A percentile compares a stretch with the other conserved stretches of the same genome.
Evolutionary conservation across 2,888 invertebrate genomes (phyloP).

Genomic region (Frankliniella fusca): DNA sequence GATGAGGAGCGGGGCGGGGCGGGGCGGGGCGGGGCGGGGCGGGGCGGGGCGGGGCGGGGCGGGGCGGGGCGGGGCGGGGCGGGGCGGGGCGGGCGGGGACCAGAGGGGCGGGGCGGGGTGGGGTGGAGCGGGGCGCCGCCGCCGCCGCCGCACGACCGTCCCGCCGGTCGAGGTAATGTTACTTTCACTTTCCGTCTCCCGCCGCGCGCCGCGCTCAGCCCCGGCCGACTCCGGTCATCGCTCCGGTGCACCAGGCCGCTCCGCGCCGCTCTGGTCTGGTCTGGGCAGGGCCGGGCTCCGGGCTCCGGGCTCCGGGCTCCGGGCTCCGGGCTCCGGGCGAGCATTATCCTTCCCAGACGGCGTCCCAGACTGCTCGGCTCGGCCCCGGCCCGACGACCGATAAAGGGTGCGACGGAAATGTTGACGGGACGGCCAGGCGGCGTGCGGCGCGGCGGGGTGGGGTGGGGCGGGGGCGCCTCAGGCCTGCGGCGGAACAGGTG

Average conservation of each 20-base stretch:
- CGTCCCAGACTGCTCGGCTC: neutral
- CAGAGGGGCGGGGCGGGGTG: neutral
- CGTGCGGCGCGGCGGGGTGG: neutral
- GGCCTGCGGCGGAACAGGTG: neutral
- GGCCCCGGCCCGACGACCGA: neutral
- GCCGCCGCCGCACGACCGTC: too few species aligned
- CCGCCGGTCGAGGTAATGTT: conserved; percentile 7
- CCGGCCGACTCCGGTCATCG: conserved; percentile 2
- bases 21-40: neutral
- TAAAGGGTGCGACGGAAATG: neutral
- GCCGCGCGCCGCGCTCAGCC: neutral
- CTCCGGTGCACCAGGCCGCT: neutral
- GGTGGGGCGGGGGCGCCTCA: neutral
- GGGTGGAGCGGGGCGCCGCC: neutral
- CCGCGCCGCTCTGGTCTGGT: too few species aligned
- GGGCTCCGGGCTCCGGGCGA: neutral
- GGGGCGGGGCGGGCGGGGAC: neutral
- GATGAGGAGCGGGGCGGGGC: neutral
- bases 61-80: neutral
- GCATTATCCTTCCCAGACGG: neutral
- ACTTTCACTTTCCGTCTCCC: conserved; percentile 15
- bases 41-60: neutral
- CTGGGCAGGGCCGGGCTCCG: neutral
- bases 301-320: neutral
- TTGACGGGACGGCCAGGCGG: neutral